Base-by-base conservation (phyloP, 2,888 invertebrate species). In the Argyra leucocephala region DNA sequence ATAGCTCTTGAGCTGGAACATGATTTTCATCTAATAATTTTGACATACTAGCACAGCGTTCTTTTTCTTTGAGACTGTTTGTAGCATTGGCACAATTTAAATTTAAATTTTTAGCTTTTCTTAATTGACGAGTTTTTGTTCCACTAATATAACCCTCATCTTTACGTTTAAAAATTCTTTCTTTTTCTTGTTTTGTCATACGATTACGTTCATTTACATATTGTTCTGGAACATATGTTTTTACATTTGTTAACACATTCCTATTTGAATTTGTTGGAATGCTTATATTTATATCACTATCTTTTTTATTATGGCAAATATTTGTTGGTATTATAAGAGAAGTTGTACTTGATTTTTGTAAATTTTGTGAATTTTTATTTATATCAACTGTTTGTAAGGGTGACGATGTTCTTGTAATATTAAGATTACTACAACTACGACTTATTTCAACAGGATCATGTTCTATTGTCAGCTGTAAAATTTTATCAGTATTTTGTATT, bases 391-490 rank as follows among this genome's bases (percentile, higher is more conserved):
- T 62, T 65, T 61, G 82, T 80, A 58, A 81, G 79, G 22, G 82
- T 77, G 67, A 83, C 24, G 62, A 62, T 6, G 60, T 62, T 26
- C 60, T 31, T 4, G 37, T 73, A 58, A 76, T 75, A 77, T 73
- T 84, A 78, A 72, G 83, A 80, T 77, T 76, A 66, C 81, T 81
- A 69, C 80, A 81, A 66, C 83, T 82, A 67, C 85, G 82, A 69
- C 84, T 83, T 62, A 88, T 80, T 57, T 89, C 85, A 70, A 90
- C 89, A 12, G 94, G 92, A 76, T 91, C 92, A 75, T 93, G 91
- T 78, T 95, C 95, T 73, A 95, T 90, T 3, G 93, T 94, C 68
- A 95, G 80, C 84, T 94, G 91, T 67, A 92, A 78, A 67, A 88
- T 85, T 65, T 87, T 84, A 72, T 89, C 88, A 0, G 89, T 86